These are phyloP conservation scores for Etheostoma nigrum DNA, from an alignment of 2,797 vertebrate genomes.

Conservation along the genomic window DNA sequence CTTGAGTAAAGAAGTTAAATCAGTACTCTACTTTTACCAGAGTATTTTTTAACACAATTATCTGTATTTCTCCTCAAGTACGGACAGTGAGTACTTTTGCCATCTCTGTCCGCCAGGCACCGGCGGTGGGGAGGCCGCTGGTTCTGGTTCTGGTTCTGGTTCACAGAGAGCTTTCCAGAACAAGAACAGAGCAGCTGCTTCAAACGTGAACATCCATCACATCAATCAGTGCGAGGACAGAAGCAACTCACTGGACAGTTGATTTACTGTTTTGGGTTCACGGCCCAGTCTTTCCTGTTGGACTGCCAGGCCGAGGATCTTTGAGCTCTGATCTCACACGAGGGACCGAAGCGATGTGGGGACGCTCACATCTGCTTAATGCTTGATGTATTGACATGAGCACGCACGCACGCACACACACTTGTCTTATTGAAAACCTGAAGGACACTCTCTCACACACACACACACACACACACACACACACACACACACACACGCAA, in stretches of 20 bases:
- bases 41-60: no score
- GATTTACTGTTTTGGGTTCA: no score
- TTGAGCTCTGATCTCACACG: not conserved
- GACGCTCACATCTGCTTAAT: constrained; percentile 12
- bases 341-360: not conserved
- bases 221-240: no score
- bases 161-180: constrained; percentile 7
- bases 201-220: not conserved
- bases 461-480: no score
- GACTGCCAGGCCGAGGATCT: not conserved
- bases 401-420: not conserved
- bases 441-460: not conserved
- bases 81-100: no score
- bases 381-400: not conserved
- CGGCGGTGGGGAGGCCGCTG: not conserved
- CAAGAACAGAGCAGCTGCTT: not conserved
- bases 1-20: no score
- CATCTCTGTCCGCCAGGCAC: constrained; percentile 17
- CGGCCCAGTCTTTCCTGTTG: no score
- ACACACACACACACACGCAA: no score
- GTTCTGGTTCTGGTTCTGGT: not conserved
- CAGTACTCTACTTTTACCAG: no score
- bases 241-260: no score
- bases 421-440: not conserved
- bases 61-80: no score